Percentiles rank a stretch among this genome's conserved stretches.
These are phyloP conservation scores for Cossypha dichroa DNA, from an alignment of 2,797 vertebrate genomes.

Conservation along the genomic window DNA sequence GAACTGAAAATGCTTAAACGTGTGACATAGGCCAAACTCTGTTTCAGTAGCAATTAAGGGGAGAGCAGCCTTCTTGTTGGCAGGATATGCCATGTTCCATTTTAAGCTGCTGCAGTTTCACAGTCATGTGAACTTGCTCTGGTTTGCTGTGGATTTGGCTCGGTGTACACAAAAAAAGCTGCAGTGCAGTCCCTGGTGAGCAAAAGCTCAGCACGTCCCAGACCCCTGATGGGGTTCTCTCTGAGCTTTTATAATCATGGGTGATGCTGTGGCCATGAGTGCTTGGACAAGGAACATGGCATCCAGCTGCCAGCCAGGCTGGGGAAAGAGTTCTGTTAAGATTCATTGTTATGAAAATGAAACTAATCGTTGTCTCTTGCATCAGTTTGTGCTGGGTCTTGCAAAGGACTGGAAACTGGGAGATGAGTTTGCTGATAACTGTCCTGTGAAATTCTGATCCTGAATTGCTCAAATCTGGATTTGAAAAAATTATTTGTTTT, in stretches of 20 bases:
- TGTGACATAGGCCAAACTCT: not conserved
- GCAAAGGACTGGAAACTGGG: not conserved
- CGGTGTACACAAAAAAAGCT: not conserved
- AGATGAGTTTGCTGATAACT: not conserved
- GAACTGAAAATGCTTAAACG: not conserved
- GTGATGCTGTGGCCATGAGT: not conserved
- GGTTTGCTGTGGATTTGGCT: not conserved
- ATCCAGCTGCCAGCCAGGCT: not conserved
- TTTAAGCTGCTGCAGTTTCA: not conserved
- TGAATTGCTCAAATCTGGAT: not conserved
- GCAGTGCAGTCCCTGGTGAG: not conserved
- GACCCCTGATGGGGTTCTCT: not conserved
- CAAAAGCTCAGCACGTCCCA: not conserved
- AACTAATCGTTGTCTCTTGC: not conserved
- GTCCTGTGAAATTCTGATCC: not conserved
- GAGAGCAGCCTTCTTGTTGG: not conserved
- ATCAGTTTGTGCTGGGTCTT: not conserved
- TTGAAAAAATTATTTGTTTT: not conserved
- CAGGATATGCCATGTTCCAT: not conserved
- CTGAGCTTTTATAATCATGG: not conserved
- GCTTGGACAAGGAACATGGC: not conserved
- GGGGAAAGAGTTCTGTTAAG: not conserved
- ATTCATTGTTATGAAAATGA: not conserved
- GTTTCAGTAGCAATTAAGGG: not conserved
- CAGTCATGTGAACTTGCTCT: not conserved